Evolutionary conservation across 2,797 vertebrate species (phyloP), one percentile per base, ranked within the genome.

Genomic region (Mus minutoides): DNA sequence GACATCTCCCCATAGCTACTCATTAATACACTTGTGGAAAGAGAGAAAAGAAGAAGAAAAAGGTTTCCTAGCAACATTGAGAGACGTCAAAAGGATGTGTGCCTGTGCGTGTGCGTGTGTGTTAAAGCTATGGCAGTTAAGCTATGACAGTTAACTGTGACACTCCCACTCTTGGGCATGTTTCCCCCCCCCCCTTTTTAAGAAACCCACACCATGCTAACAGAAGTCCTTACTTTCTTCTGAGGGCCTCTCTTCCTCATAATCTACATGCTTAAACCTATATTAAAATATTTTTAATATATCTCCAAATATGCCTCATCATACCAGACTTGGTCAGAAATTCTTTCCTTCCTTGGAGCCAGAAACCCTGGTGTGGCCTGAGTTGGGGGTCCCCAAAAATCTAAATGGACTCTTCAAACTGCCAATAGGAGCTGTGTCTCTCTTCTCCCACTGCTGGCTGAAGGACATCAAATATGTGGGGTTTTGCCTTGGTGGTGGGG

Each of bases 401-500:
- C 79, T 82, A 60, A 80, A 60, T 26, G n/a, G 26, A 29, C 22
- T 82, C 79, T 24, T 58, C 54, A 60, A n/a, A 58, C 11, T 82
- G n/a, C 54, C 37, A n/a, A 58, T 54, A 13, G 21, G 3, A 26
- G 2, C 12, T 16, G 9, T 24, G 54, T 80, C 34, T 80, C 54
- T 80, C 34, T 56, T 22, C 11, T 56, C 21, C 16, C 22, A 26
- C 54, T 16, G 6, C 12, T 26, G 54, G 37, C n/a, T 58, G 79
- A 40, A 40, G 22, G 37, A 58, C 6, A 34, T 58, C 1, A 26
- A 31, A 76, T 31, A 19, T 43, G 24, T 31, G 26, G 16, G 2
- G 19, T 85, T 67, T 67, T 54, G 17, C 9, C 34, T 73, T 71
- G 49, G 60, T 99, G 49, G 10, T 71, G 4, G 34, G 34, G 26